A percentile compares a stretch with the other conserved stretches of the same genome.
Evolutionary conservation across 2,797 vertebrate genomes (phyloP).

Genomic region (Phataginus tetradactyla): DNA sequence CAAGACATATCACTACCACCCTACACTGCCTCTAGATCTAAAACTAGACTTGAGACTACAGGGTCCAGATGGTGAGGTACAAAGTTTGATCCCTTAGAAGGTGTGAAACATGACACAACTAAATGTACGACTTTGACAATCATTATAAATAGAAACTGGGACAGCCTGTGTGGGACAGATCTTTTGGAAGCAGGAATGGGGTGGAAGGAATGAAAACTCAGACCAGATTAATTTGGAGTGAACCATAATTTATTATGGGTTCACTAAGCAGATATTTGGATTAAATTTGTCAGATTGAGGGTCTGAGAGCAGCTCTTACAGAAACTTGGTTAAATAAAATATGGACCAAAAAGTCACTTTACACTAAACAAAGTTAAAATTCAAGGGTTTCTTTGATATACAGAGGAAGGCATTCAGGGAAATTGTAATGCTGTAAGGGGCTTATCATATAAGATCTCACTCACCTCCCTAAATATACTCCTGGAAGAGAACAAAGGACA

Average conservation of each 20-base stretch:
- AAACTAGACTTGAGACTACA: background rate
- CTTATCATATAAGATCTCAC: background rate
- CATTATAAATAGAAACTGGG: background rate
- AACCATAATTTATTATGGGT: background rate
- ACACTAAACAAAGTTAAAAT: background rate
- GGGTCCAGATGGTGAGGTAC: background rate
- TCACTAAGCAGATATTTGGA: background rate
- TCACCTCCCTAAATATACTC: background rate
- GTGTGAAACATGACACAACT: background rate
- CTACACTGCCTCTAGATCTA: background rate
- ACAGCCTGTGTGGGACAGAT: background rate
- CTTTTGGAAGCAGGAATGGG: background rate
- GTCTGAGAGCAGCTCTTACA: background rate
- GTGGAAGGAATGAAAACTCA: background rate
- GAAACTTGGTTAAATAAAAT: background rate
- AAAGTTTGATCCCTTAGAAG: background rate
- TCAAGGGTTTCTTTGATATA: background rate
- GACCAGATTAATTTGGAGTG: background rate
- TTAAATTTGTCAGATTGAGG: background rate
- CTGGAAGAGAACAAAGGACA: background rate
- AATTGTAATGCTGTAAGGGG: background rate
- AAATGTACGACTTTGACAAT: background rate
- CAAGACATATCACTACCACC: background rate
- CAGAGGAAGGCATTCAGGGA: background rate
- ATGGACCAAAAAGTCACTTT: background rate